Evolutionary conservation across 2,888 invertebrate genomes (phyloP).

Genomic region (Heliconius ismenius): DNA sequence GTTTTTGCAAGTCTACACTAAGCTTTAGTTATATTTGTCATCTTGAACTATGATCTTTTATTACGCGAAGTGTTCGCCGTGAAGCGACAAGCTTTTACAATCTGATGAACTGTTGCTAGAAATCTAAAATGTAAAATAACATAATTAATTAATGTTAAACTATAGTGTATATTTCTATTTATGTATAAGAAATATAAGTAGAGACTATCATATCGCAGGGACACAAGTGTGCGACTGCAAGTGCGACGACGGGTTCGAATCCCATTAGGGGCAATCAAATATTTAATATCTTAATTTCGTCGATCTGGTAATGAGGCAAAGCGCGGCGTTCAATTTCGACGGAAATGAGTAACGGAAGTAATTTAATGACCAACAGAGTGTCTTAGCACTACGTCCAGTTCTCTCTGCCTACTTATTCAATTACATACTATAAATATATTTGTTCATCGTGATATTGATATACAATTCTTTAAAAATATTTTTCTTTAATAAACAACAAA

Average conservation of each 20-base stretch:
- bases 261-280: neutral
- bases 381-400: neutral
- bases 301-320: neutral
- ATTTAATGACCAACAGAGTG: neutral
- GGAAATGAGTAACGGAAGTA: neutral
- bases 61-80: slow-evolving; percentile 36
- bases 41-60: slow-evolving; percentile 35
- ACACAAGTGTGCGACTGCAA: neutral
- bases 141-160: neutral
- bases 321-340: neutral
- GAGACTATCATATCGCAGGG: neutral
- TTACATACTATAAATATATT: neutral
- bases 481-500: slow-evolving; percentile 7
- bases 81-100: slow-evolving; percentile 35
- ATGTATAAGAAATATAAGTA: neutral
- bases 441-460: neutral
- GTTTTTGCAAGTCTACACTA: slow-evolving; percentile 15
- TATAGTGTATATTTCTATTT: neutral
- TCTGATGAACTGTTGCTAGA: slow-evolving; percentile 34
- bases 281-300: neutral
- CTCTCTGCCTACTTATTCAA: neutral
- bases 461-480: slow-evolving; percentile 7
- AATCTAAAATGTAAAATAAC: slow-evolving; percentile 2
- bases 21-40: slow-evolving; percentile 26
- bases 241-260: neutral